Conservation (phyloP, 2,113 vertebrate species). For the Trogon surrucura region DNA sequence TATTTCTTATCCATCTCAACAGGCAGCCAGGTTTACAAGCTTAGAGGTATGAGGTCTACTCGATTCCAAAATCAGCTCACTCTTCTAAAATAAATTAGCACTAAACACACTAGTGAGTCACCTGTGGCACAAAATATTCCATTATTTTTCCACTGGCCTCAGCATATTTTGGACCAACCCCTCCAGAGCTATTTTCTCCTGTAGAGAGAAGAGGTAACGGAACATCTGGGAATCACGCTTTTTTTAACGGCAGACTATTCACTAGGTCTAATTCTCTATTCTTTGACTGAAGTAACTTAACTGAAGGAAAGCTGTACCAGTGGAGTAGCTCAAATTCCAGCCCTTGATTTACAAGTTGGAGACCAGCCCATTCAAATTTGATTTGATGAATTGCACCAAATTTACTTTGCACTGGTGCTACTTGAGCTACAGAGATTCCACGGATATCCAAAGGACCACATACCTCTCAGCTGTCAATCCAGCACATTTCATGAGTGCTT, state of each 20-base stretch:
- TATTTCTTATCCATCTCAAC: neutral
- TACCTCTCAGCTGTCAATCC: constrained; percentile 39
- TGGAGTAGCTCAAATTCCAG: constrained; percentile 17
- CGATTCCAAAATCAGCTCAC: neutral
- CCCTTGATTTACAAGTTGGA: constrained; percentile 15
- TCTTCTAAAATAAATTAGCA: neutral
- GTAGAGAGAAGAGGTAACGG: neutral
- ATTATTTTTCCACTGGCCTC: neutral
- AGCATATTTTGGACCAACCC: neutral
- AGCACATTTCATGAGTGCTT: constrained; percentile 61
- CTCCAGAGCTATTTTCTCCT: neutral
- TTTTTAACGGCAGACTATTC: neutral
- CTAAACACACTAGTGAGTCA: neutral
- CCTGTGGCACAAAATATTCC: neutral
- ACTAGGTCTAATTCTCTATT: neutral
- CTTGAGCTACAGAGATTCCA: constrained; percentile 52
- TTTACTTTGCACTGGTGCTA: constrained; percentile 40
- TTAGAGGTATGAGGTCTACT: neutral
- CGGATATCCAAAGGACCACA: constrained; percentile 32
- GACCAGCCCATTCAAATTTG: constrained; percentile 6
- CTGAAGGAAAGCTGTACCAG: neutral
- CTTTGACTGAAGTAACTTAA: neutral
- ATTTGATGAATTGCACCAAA: constrained; percentile 55
- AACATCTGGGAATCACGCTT: neutral
- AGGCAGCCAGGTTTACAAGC: neutral